Conservation (phyloP, 2,113 vertebrate species). For the Bucco capensis region DNA sequence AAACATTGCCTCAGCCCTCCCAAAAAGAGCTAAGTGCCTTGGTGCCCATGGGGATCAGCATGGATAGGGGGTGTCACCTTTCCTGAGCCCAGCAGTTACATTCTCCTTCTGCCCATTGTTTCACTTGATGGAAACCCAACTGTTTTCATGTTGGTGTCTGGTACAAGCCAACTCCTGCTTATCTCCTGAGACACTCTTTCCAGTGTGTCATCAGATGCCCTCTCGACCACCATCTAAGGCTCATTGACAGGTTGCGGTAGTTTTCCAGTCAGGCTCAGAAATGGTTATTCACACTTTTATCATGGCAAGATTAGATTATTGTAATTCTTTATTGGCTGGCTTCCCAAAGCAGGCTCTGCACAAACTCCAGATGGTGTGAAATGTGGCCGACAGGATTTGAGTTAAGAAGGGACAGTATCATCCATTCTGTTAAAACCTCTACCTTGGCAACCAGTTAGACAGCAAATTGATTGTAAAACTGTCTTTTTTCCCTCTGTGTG, state of each 20-base stretch:
- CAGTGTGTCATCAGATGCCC: not conserved
- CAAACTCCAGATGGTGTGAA: constrained; percentile 61
- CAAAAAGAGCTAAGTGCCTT: not conserved
- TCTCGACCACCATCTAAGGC: not conserved
- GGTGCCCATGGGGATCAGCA: not conserved
- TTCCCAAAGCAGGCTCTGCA: constrained; percentile 35
- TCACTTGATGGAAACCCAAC: not conserved
- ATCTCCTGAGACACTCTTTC: not conserved
- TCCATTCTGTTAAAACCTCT: constrained; percentile 4
- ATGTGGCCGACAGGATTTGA: constrained; percentile 5
- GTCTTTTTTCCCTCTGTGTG: not conserved
- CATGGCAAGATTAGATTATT: constrained; percentile 44
- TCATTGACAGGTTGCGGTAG: not conserved
- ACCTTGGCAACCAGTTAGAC: constrained; percentile 34
- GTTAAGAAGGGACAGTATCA: constrained; percentile 33
- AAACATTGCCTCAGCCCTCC: not conserved
- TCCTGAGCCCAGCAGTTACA: not conserved
- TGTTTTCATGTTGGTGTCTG: not conserved
- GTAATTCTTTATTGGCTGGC: constrained; percentile 31
- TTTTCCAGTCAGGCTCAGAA: constrained; percentile 50
- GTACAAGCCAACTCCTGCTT: not conserved
- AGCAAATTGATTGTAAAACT: constrained; percentile 8
- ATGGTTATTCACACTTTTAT: constrained; percentile 48
- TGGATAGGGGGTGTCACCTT: not conserved
- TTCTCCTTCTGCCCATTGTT: not conserved